Evolutionary conservation across 2,797 vertebrate genomes (phyloP), one percentile per base, ranked within the genome.

Genomic region (Caiman crocodilus): DNA sequence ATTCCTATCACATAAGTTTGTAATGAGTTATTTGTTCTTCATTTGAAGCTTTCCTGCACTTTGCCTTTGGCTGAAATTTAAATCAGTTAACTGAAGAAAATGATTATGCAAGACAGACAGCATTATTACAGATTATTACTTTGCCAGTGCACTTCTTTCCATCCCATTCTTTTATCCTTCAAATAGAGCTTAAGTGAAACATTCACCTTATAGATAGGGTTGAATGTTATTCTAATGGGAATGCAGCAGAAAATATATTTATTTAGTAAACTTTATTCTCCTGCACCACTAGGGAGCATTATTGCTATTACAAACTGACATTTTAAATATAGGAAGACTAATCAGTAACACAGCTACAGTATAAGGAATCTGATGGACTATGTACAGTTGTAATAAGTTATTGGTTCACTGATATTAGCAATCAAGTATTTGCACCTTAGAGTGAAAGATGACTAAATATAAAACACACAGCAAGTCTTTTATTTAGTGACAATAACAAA

Each of bases 231-330:
- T 25, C 26, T 85, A 76, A 13, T 4, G 2, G 1, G 0, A 92
- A 82, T 5, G 4, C 88, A 26, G 35, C 91, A 5, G 84, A 92
- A 93, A 90, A 73, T 64, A 21, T 90, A 3, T 87, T 81, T 82
- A 32, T 88, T n/a, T n/a, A n/a, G n/a, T 85, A 75, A 93, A 82
- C 14, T 64, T n/a, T 2, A 57, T 60, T 82, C 56, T 91, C 42
- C 80, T 92, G 25, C 17, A n/a, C 42, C 79, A 18, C 7, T 89
- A 76, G 2, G 23, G 67, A 86, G 82, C 25, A 32, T 25, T 25
- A 56, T 79, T 90, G 32, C 71, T n/a, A 18, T 82, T 90, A 85
- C 30, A 93, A 79, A 76, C 7, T 4, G 20, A 1, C 59, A 79
- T 84, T 90, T 87, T 78, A 8, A 74, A 2, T 35, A 14, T 4